Conservation (phyloP, 2,797 vertebrate species). For the Melanotaenia pygmaea region DNA sequence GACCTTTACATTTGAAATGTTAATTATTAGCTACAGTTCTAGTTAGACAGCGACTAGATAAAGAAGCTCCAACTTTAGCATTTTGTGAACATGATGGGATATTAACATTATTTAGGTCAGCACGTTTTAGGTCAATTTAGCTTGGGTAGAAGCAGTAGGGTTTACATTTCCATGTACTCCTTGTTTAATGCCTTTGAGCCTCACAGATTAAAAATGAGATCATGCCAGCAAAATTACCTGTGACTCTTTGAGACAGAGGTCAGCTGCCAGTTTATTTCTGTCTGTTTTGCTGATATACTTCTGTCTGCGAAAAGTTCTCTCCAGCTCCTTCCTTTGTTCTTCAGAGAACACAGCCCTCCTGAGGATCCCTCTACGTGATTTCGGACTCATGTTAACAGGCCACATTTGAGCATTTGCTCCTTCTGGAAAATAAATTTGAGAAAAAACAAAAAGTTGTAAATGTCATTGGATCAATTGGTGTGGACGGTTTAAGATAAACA, state of each 20-base stretch:
- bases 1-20: background rate
- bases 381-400: conserved; percentile 86
- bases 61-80: background rate
- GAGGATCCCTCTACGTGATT: conserved; percentile 91
- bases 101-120: too few species aligned
- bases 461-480: background rate
- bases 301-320: conserved; percentile 95
- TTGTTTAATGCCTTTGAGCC: background rate
- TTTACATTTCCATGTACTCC: background rate
- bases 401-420: conserved; percentile 82
- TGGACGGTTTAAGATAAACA: background rate
- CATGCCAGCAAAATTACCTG: conserved; percentile 84
- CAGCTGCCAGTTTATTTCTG: conserved; percentile 92
- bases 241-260: conserved; percentile 93
- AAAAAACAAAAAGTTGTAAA: background rate
- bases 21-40: background rate
- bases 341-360: conserved; percentile 97
- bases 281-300: conserved; percentile 99
- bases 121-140: too few species aligned
- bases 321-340: conserved; percentile 94
- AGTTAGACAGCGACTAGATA: background rate
- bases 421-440: conserved; percentile 59
- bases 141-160: too few species aligned
- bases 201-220: background rate
- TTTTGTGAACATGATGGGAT: too few species aligned